These are phyloP conservation scores for Scomber japonicus DNA, from an alignment of 2,113 vertebrate genomes.

Conservation along the genomic window DNA sequence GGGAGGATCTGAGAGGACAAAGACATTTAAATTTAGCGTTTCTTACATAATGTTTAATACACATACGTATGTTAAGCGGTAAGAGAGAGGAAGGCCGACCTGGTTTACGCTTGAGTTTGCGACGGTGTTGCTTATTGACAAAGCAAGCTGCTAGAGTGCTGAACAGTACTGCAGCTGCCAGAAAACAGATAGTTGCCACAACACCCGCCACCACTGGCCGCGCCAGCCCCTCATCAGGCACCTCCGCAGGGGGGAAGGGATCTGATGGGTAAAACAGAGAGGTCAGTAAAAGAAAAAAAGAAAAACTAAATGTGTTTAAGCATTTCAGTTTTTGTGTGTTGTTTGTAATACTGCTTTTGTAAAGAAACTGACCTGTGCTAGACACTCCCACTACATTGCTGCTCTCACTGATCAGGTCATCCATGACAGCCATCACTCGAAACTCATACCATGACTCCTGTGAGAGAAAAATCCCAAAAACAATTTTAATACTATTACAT, in stretches of 20 bases:
- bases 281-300: neutral
- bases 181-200: slow-evolving; percentile 98
- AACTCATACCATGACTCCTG: slow-evolving; percentile 99
- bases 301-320: neutral
- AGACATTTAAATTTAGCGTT: slow-evolving; percentile 50
- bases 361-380: slow-evolving; percentile 91
- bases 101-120: slow-evolving; percentile 98
- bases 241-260: slow-evolving; percentile 93
- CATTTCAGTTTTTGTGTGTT: neutral
- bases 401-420: slow-evolving; percentile 98
- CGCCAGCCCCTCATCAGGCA: slow-evolving; percentile 95
- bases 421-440: slow-evolving; percentile 98
- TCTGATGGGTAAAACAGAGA: slow-evolving; percentile 81
- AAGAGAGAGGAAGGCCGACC: slow-evolving; percentile 82
- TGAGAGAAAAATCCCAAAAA: slow-evolving; percentile 33
- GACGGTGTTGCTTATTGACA: slow-evolving; percentile 97
- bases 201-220: slow-evolving; percentile 97
- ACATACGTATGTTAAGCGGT: neutral
- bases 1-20: slow-evolving; percentile 93
- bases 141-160: slow-evolving; percentile 98
- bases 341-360: neutral
- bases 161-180: slow-evolving; percentile 97
- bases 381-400: slow-evolving; percentile 98
- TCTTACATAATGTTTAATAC: neutral
- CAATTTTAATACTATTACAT: neutral